A percentile compares a stretch with the other conserved stretches of the same genome.
Evolutionary conservation across 2,797 vertebrate species (phyloP).

Genomic region (Gallinago stenura): DNA sequence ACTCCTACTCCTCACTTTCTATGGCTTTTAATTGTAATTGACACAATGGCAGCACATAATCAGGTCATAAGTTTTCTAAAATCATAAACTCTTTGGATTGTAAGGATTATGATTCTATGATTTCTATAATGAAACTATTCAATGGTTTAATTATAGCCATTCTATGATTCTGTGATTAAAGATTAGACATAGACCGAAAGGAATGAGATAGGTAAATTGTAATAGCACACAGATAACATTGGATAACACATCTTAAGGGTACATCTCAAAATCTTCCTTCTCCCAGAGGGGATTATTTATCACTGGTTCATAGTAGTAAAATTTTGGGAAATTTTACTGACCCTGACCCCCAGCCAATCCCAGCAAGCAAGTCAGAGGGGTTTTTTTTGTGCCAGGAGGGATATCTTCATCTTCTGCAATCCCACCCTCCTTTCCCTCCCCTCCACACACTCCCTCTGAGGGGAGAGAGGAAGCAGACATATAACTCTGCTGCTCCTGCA

Average conservation of each 20-base stretch:
- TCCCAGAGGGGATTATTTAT: neutral
- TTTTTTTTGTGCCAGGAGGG: neutral
- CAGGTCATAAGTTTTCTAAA: neutral
- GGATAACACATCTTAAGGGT: neutral
- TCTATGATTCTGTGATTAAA: neutral
- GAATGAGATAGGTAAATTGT: neutral
- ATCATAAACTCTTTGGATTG: neutral
- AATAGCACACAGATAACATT: neutral
- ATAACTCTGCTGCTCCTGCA: neutral
- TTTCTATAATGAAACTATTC: too few species aligned
- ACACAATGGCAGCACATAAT: neutral
- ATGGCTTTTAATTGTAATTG: neutral
- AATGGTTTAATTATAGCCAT: too few species aligned
- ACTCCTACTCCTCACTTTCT: neutral
- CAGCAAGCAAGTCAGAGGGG: neutral
- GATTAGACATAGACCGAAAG: neutral
- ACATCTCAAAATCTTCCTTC: neutral
- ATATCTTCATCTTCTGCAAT: neutral
- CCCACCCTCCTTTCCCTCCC: neutral
- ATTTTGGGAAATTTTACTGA: neutral
- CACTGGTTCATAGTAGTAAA: neutral
- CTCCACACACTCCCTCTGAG: neutral
- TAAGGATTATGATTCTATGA: neutral
- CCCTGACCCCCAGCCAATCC: neutral
- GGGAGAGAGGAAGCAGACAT: neutral